Conservation (phyloP, 2,797 vertebrate genomes). For the Sparidentex hasta region DNA sequence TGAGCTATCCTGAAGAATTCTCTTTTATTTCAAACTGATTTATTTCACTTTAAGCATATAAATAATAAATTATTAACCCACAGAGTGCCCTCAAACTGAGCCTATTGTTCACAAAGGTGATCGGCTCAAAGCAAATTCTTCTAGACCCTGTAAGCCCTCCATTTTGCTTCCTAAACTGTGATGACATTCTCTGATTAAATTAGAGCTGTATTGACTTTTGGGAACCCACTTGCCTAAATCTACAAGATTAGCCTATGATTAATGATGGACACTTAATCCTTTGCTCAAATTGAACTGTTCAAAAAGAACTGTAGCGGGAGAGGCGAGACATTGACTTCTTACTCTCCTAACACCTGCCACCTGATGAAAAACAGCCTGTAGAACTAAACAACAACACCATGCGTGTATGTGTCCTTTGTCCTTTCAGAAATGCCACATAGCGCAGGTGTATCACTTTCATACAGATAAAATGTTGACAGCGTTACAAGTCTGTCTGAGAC, state of each 20-base stretch:
- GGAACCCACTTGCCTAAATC: constrained; percentile 75
- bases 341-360: constrained; percentile 56
- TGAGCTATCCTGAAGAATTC: background rate
- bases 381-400: constrained; percentile 49
- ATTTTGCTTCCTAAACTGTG: constrained; percentile 69
- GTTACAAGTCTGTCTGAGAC: constrained; percentile 23
- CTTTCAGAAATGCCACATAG: constrained; percentile 47
- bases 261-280: constrained; percentile 77
- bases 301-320: constrained; percentile 46
- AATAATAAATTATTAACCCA: background rate
- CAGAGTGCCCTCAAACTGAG: constrained; percentile 23
- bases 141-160: constrained; percentile 50
- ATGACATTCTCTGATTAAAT: constrained; percentile 77
- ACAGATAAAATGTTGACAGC: constrained; percentile 60
- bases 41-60: constrained; percentile 30
- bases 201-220: constrained; percentile 76
- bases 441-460: constrained; percentile 26
- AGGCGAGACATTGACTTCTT: constrained; percentile 51
- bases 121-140: constrained; percentile 51
- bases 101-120: constrained; percentile 34
- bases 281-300: constrained; percentile 76
- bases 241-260: constrained; percentile 78
- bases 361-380: constrained; percentile 55
- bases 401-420: constrained; percentile 51
- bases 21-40: constrained; percentile 31